phyloP scores from a whole-genome alignment of 2,888 invertebrate species.

The Plemyria rubiginata region DNA sequence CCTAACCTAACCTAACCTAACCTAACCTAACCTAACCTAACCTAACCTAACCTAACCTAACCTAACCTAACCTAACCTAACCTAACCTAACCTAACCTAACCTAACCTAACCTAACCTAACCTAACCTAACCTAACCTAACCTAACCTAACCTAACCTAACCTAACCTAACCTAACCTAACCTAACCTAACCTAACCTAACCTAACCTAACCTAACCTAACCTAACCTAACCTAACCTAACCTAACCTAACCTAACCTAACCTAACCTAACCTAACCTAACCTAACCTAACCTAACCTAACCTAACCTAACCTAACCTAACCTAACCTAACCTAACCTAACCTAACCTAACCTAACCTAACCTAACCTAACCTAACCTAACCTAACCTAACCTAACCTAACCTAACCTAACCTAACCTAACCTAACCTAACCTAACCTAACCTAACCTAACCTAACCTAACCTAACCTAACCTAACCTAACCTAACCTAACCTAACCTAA shows the following conservation, averaged over 20 bases:
- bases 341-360: constrained; percentile 38
- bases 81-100: constrained; percentile 27
- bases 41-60: constrained; percentile 32
- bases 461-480: constrained; percentile 36
- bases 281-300: constrained; percentile 32
- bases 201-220: constrained; percentile 32
- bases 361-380: constrained; percentile 42
- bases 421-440: constrained; percentile 43
- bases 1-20: constrained; percentile 34
- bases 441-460: constrained; percentile 39
- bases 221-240: constrained; percentile 21
- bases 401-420: constrained; percentile 45
- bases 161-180: constrained; percentile 36
- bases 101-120: constrained; percentile 40
- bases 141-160: constrained; percentile 45
- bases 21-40: constrained; percentile 31
- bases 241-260: constrained; percentile 23
- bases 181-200: constrained; percentile 35
- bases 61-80: constrained; percentile 26
- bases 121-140: constrained; percentile 47
- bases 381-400: constrained; percentile 44
- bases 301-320: constrained; percentile 37
- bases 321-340: constrained; percentile 39
- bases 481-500: constrained; percentile 28
- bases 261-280: constrained; percentile 32